Evolutionary conservation across 2,888 invertebrate genomes (phyloP), one percentile per base, ranked within the genome.

Genomic region (Xestia c-nigrum): DNA sequence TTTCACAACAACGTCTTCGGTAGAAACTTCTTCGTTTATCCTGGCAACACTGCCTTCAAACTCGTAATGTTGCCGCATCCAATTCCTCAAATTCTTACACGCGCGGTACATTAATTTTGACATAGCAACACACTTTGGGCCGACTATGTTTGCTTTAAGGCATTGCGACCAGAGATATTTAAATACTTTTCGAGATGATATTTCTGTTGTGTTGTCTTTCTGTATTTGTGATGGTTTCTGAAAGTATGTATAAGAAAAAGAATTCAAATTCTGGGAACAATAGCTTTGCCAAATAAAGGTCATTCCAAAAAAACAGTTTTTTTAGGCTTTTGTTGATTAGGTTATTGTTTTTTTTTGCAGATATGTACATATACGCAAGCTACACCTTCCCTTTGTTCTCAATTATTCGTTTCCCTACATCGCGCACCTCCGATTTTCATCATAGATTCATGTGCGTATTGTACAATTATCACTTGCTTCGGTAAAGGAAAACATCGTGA

Each of bases 31-130:
- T 6, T 89, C 91, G 75, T 88, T 90, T 77, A 88, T 85, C 67
- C 84, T 89, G 81, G 90, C 88, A 86, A 88, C 90, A 85, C 84
- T 89, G 74, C 88, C 88, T 31, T 76, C 84, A 10, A 77, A 74
- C 76, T 94, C 94, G 71, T 91, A 96, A 84, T 96, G 92, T 89
- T 95, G 93, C 83, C 95, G 89, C 84, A 96, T 92, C 94, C 95
- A 96, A 72, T 87, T 88, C 43, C 91, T 91, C 6, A 94, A 84
- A 80, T 93, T 94, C 89, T 92, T 95, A 85, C 93, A 92, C 12
- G 88, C 88, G 59, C 92, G 91, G 80, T 91, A 92, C 88, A 94
- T 93, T 59, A 92, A 80, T 89, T 95, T 96, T 9, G 94, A 90
- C 76, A 96, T 88, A 65, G 94, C 93, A 69, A 90, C 87, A 88